These are phyloP conservation scores for Acleris literana DNA, from an alignment of 2,888 invertebrate species.

Conservation along the genomic window DNA sequence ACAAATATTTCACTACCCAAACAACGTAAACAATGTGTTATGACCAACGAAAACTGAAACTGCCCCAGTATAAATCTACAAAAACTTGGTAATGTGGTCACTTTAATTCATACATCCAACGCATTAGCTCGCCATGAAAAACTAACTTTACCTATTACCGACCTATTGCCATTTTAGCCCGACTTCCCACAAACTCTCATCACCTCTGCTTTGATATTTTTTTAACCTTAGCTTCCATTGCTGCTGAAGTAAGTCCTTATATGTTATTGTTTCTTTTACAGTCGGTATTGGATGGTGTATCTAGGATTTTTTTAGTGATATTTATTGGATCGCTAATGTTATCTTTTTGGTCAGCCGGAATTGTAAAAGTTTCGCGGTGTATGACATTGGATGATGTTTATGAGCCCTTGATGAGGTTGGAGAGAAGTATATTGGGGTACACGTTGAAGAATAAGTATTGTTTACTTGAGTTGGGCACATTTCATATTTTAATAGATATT, in stretches of 20 bases:
- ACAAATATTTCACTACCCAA: background rate
- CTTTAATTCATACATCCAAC: constrained; percentile 55
- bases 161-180: constrained; percentile 43
- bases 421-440: constrained; percentile 11
- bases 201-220: constrained; percentile 9
- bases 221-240: constrained; percentile 12
- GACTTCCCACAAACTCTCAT: constrained; percentile 23
- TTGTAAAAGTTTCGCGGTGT: constrained; percentile 43
- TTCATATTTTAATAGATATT: no score
- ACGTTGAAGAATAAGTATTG: no score
- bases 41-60: constrained; percentile 24
- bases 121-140: constrained; percentile 58
- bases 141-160: constrained; percentile 64
- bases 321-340: constrained; percentile 33
- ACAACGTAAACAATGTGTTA: constrained; percentile 9
- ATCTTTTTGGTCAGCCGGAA: constrained; percentile 38
- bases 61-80: constrained; percentile 46
- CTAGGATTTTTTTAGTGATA: constrained; percentile 1
- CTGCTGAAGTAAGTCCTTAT: background rate
- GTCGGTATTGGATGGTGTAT: constrained; percentile 2
- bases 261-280: background rate
- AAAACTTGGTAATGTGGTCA: constrained; percentile 49
- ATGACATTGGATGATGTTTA: constrained; percentile 43
- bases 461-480: no score
- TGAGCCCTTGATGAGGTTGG: constrained; percentile 36